Conservation (phyloP, 2,797 vertebrate genomes). For the Gila robusta region DNA sequence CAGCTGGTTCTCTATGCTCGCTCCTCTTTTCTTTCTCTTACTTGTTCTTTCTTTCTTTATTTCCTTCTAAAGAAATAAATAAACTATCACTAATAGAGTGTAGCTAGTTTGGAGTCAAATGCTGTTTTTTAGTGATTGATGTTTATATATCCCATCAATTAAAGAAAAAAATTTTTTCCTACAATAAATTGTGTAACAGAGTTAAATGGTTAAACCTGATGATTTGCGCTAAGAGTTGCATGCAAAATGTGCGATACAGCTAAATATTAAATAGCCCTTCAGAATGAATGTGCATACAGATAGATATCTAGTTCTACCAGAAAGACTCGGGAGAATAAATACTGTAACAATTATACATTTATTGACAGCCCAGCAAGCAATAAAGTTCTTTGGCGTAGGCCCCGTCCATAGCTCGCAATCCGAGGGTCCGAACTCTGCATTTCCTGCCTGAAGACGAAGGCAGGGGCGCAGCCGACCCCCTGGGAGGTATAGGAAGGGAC, state of each 20-base stretch:
- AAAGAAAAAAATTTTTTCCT: background rate
- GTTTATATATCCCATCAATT: background rate
- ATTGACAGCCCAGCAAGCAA: too few relatives aligned
- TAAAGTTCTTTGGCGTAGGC: too few relatives aligned
- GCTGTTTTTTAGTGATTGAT: background rate
- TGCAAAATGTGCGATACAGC: background rate
- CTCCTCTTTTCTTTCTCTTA: constrained; percentile 30
- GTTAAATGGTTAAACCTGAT: background rate
- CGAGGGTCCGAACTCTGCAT: too few relatives aligned
- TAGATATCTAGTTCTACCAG: too few relatives aligned
- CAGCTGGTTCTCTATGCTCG: constrained; percentile 56
- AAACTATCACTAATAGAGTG: background rate
- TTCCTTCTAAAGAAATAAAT: background rate
- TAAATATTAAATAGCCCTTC: background rate
- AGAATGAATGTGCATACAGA: too few relatives aligned
- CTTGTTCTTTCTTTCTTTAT: background rate
- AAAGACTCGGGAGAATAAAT: too few relatives aligned
- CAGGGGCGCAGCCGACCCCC: too few relatives aligned
- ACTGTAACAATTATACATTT: too few relatives aligned
- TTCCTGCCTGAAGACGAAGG: too few relatives aligned
- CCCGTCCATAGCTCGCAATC: too few relatives aligned
- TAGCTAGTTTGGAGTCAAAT: background rate
- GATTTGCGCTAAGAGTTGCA: background rate
- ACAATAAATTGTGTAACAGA: background rate
- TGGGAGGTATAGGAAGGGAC: too few relatives aligned